These are phyloP conservation scores for Serinus canaria DNA, from an alignment of 2,113 vertebrate genomes.

Conservation along the genomic window DNA sequence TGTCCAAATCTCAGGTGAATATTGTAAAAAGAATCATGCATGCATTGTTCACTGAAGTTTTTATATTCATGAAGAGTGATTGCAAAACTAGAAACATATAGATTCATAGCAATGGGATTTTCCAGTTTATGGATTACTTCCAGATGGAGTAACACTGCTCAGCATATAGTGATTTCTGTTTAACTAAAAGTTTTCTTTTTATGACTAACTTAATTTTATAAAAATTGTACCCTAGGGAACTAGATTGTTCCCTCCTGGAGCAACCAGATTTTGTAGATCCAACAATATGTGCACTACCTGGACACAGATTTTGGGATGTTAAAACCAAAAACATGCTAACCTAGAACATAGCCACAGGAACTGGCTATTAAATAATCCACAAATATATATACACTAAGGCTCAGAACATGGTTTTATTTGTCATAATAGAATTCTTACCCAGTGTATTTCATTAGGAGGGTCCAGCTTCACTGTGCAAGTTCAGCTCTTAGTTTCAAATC, in stretches of 20 bases:
- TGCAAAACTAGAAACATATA: background rate
- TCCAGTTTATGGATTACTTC: background rate
- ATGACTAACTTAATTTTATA: background rate
- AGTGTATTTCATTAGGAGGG: background rate
- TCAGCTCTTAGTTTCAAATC: background rate
- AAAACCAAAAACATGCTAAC: background rate
- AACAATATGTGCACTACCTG: background rate
- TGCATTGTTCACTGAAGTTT: background rate
- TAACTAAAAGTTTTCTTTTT: constrained; percentile 21
- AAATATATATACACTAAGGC: background rate
- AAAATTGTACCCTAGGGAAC: background rate
- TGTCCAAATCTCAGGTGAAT: background rate
- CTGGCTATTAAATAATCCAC: background rate
- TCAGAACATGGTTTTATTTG: background rate
- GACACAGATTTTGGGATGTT: background rate
- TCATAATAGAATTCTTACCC: background rate
- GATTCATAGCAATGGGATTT: constrained; percentile 16
- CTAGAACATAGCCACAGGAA: background rate
- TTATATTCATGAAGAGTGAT: background rate
- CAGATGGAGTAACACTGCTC: background rate
- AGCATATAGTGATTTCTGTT: background rate
- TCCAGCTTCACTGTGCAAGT: background rate
- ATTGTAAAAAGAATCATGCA: background rate
- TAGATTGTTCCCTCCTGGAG: background rate
- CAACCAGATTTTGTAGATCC: background rate